Evolutionary conservation across 2,113 vertebrate species (phyloP).

Genomic region (Alligator sinensis): DNA sequence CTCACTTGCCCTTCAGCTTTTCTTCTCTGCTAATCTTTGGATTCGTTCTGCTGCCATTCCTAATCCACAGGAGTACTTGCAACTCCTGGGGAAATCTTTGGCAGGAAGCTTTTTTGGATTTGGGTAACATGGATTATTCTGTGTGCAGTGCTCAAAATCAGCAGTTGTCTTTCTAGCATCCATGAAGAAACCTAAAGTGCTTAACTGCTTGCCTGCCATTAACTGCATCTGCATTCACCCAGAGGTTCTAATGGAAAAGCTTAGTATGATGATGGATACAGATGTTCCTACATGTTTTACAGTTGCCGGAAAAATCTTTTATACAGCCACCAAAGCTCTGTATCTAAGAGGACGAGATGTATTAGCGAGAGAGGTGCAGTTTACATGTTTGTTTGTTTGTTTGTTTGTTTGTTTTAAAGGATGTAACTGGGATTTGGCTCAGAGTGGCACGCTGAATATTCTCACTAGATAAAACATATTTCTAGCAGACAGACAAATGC

Average conservation of each 20-base stretch:
- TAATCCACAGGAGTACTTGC: conserved; percentile 50
- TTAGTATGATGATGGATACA: not conserved
- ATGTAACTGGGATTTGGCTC: not conserved
- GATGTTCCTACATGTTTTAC: not conserved
- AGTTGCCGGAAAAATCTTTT: conserved; percentile 8
- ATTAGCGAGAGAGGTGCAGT: not conserved
- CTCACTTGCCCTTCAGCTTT: conserved; percentile 54
- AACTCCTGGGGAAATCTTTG: conserved; percentile 44
- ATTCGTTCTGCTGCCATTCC: conserved; percentile 54
- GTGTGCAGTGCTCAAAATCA: conserved; percentile 32
- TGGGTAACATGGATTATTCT: not conserved
- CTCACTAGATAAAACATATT: not conserved
- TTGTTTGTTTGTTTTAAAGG: conserved; percentile 23
- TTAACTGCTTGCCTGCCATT: conserved; percentile 11
- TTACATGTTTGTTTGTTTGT: not conserved
- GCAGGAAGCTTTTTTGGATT: conserved; percentile 50
- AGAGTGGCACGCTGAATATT: too few species aligned
- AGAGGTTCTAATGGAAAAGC: not conserved
- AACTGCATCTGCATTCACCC: not conserved
- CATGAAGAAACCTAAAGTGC: not conserved
- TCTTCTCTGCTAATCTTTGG: conserved; percentile 58
- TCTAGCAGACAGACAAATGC: not conserved
- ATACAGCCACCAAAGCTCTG: not conserved
- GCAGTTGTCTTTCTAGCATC: not conserved
- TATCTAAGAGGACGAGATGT: not conserved